Conservation (phyloP, 92 coral and sea anemone genomes). For the Blastomussa wellsi region DNA sequence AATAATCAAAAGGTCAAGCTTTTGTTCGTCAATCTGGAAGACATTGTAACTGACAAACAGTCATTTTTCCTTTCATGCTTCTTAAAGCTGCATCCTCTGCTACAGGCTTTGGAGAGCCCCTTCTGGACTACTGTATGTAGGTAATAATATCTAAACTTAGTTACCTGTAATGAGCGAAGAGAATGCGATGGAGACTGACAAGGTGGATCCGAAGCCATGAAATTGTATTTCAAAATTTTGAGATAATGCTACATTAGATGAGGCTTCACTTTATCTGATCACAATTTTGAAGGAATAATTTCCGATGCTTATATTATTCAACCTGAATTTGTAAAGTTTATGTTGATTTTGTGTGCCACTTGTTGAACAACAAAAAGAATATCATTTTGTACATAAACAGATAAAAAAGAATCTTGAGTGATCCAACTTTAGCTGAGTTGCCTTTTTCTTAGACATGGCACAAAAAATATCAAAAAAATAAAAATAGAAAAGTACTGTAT, state of each 20-base stretch:
- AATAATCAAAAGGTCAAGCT: slow-evolving; percentile 41
- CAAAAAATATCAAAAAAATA: not conserved
- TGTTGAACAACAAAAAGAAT: not conserved
- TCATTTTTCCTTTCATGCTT: slow-evolving; percentile 52
- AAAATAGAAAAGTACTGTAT: not conserved
- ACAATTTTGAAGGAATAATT: not conserved
- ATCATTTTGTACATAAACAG: slow-evolving; percentile 5
- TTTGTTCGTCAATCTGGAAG: slow-evolving; percentile 13
- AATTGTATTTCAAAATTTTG: not conserved
- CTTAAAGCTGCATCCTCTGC: slow-evolving; percentile 40
- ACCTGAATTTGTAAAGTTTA: not conserved
- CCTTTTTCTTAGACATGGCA: not conserved
- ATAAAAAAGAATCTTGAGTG: not conserved
- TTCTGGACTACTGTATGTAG: slow-evolving; percentile 45
- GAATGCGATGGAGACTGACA: slow-evolving; percentile 6
- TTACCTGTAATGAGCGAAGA: not conserved
- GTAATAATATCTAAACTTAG: slow-evolving; percentile 10
- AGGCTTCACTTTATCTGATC: not conserved
- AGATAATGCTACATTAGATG: not conserved
- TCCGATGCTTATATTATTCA: not conserved
- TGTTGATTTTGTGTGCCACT: not conserved
- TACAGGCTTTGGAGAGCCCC: slow-evolving; percentile 51
- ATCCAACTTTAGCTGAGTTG: not conserved
- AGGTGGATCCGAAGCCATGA: not conserved
- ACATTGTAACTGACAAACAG: slow-evolving; percentile 49